Percentiles rank a stretch among this genome's conserved stretches.
Conservation (phyloP, 2,797 vertebrate genomes). For the Octomys mimax region DNA sequence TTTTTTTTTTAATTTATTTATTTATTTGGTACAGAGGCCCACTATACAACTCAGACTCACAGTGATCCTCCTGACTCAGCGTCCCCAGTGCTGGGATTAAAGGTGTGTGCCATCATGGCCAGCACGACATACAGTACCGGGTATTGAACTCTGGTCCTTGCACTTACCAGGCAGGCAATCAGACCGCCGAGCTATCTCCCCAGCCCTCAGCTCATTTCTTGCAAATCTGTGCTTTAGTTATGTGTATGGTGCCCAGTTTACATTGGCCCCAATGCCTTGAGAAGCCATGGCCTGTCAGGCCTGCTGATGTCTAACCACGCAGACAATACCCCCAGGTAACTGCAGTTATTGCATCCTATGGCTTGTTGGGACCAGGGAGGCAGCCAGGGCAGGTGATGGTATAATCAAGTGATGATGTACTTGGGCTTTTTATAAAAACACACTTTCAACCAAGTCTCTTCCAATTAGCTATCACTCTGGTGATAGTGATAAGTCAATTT, state of each 20-base stretch:
- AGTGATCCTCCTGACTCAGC: too few relatives aligned
- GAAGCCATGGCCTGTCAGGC: background rate
- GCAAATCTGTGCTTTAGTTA: conserved; percentile 3
- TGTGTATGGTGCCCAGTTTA: background rate
- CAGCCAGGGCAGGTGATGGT: background rate
- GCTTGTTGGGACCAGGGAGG: conserved; percentile 19
- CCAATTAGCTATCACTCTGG: background rate
- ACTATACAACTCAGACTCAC: too few relatives aligned
- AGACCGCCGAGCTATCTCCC: too few relatives aligned
- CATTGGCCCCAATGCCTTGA: background rate
- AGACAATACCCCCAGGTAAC: conserved; percentile 25
- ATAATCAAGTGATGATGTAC: background rate
- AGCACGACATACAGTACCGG: too few relatives aligned
- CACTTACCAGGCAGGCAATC: too few relatives aligned
- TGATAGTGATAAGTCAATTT: background rate
- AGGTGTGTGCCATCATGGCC: too few relatives aligned
- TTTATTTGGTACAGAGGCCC: background rate
- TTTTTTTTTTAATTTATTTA: too few relatives aligned
- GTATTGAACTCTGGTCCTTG: too few relatives aligned
- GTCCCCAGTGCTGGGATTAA: too few relatives aligned
- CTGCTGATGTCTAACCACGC: conserved; percentile 38
- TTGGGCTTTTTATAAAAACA: background rate
- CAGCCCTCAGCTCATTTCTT: background rate
- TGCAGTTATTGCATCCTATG: conserved; percentile 5
- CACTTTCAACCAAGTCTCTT: conserved; percentile 14